These are phyloP conservation scores for Drosophila baimaii DNA, from an alignment of 1,140 invertebrate species.

Conservation along the genomic window DNA sequence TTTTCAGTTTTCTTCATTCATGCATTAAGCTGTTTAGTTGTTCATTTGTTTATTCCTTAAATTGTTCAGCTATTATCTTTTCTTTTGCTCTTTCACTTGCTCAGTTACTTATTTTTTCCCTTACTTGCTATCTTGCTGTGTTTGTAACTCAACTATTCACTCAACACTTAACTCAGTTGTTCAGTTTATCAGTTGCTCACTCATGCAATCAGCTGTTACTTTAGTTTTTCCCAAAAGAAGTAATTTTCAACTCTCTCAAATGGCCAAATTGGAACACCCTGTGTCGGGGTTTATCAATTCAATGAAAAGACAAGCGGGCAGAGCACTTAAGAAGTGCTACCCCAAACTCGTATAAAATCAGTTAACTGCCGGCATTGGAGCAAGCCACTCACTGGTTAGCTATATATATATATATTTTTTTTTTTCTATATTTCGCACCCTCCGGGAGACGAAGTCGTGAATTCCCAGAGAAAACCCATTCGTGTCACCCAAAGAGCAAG, in stretches of 20 bases:
- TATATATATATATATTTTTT: conserved; percentile 5
- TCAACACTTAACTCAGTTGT: background rate
- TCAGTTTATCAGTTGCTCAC: background rate
- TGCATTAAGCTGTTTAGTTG: background rate
- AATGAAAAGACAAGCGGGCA: conserved; percentile 41
- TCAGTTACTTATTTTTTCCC: background rate
- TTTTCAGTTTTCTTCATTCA: background rate
- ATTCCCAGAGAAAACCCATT: background rate
- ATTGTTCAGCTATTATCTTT: no score
- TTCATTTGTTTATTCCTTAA: background rate
- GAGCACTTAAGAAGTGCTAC: conserved; percentile 68
- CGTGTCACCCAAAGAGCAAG: background rate
- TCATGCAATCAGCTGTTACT: no score
- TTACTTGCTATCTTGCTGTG: no score
- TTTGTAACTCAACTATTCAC: background rate
- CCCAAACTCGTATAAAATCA: conserved; percentile 75
- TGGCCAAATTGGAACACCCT: conserved; percentile 29
- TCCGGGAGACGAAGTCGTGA: conserved; percentile 2
- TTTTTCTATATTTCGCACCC: conserved; percentile 2
- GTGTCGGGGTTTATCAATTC: conserved; percentile 56
- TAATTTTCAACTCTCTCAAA: no score
- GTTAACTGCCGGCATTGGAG: conserved; percentile 78
- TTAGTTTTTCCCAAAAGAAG: no score
- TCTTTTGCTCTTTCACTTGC: no score
- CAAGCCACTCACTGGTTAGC: conserved; percentile 50